Base-by-base conservation (phyloP, 1,140 invertebrate species). In the Colletes gigas region DNA sequence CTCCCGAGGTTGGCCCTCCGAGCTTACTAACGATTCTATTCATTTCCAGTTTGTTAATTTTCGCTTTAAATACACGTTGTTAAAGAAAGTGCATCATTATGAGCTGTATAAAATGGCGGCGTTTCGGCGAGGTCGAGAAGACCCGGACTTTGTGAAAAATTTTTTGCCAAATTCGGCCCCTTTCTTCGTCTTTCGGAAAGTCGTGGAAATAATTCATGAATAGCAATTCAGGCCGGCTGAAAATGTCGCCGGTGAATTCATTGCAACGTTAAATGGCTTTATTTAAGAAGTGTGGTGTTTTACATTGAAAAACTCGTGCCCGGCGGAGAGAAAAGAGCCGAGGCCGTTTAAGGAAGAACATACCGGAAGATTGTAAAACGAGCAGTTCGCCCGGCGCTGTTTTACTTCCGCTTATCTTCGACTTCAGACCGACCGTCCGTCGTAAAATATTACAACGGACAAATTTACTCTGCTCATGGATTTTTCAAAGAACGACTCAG, bases 391-490 rank as follows among this genome's bases (percentile, higher is more conserved):
- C 62, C 44, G 60, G 17, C 50, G 21, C 74, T 54, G 54, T 54
- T 76, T 57, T 44, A 52, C 47, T 74, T n/a, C 30, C 44, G 72
- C 72, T 75, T 75, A 65, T 75, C 72, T 75, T 65, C 72, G 72
- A 75, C 63, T 75, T 47, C 50, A 15, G 30, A 21, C 72, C 44
- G 39, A 65, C 30, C 74, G 74, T 76, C 63, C 63, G 50, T 76
- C 54, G 74, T 68, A 50, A 77, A 77, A 77, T 77, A 77, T 77
- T 77, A 69, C 74, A 60, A 55, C 74, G 50, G 44, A n/a, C 52
- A 68, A 68, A 76, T 76, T 76, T 68, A 66, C 74, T 52, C 74
- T 17, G 17, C 7, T 41, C 52, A 14, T 15, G 15, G 19, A 57
- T 68, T 50, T 50, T 50, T 50, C 50, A 50, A 50, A 50, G 50